Conservation (phyloP, 2,888 invertebrate genomes). For the Drosophila meridionalis region DNA sequence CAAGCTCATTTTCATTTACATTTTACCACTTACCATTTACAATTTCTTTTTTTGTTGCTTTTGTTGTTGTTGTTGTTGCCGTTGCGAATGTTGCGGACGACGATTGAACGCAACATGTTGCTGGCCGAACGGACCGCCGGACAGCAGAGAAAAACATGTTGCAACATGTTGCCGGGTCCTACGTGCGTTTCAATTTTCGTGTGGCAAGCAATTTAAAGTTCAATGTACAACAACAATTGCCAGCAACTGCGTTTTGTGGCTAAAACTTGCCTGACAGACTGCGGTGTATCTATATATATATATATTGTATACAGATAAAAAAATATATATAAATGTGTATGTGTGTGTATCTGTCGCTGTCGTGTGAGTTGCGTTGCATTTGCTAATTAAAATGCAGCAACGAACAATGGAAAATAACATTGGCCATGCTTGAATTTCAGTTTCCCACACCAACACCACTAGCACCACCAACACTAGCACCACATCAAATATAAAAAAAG, state of each 20-base stretch:
- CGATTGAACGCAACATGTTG: slow-evolving; percentile 43
- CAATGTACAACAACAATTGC: slow-evolving; percentile 66
- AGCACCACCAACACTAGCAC: not conserved
- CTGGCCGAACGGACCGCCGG: not conserved
- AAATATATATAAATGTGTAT: slow-evolving; percentile 12
- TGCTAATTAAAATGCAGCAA: slow-evolving; percentile 61
- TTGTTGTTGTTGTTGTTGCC: slow-evolving; percentile 11
- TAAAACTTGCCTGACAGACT: slow-evolving; percentile 14
- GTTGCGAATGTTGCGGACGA: slow-evolving; percentile 43
- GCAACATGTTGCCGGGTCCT: slow-evolving; percentile 25
- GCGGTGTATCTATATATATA: not conserved
- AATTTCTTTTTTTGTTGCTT: slow-evolving; percentile 48
- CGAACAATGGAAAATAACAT: slow-evolving; percentile 62
- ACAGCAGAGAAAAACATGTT: slow-evolving; percentile 1
- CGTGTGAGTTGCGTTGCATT: slow-evolving; percentile 64
- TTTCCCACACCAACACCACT: slow-evolving; percentile 50
- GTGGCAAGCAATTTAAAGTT: slow-evolving; percentile 62
- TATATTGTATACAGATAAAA: not conserved
- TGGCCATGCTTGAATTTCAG: slow-evolving; percentile 50
- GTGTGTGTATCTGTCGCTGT: slow-evolving; percentile 13
- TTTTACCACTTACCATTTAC: slow-evolving; percentile 58
- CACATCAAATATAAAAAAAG: slow-evolving; percentile 41
- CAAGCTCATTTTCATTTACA: slow-evolving; percentile 68
- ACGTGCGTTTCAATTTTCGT: slow-evolving; percentile 53
- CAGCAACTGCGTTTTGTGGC: slow-evolving; percentile 45